Percentiles rank a stretch among this genome's conserved stretches.
Evolutionary conservation across 2,888 invertebrate genomes (phyloP).

Genomic region (Tuta absoluta): DNA sequence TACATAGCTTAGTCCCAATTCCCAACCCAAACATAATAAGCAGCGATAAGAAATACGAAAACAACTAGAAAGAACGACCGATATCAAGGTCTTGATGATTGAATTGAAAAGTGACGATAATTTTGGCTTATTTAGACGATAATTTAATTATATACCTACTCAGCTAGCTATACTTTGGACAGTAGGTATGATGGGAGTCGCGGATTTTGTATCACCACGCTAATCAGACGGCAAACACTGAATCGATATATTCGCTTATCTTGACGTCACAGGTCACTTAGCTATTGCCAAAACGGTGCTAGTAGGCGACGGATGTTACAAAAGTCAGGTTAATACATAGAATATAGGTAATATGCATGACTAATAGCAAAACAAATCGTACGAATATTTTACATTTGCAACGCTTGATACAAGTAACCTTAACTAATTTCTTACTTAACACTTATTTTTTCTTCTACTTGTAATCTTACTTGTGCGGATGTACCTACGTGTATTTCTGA

Average conservation of each 20-base stretch:
- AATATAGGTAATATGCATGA: background rate
- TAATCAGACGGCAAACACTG: constrained; percentile 19
- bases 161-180: background rate
- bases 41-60: constrained; percentile 26
- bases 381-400: background rate
- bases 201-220: constrained; percentile 11
- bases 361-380: background rate
- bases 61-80: constrained; percentile 18
- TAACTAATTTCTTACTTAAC: background rate
- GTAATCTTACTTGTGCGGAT: too few species aligned
- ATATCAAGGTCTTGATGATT: constrained; percentile 15
- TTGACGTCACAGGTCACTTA: constrained; percentile 16
- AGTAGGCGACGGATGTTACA: background rate
- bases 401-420: background rate
- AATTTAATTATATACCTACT: background rate
- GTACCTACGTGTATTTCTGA: too few species aligned
- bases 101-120: background rate
- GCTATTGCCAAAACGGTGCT: constrained; percentile 7
- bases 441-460: too few species aligned
- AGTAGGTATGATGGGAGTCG: too few species aligned
- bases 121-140: background rate
- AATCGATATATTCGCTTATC: constrained; percentile 24
- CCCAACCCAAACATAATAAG: constrained; percentile 24
- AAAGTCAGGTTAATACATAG: background rate
- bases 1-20: background rate